These are phyloP conservation scores for Xiphophorus birchmanni DNA, from an alignment of 2,797 vertebrate species.

Conservation along the genomic window DNA sequence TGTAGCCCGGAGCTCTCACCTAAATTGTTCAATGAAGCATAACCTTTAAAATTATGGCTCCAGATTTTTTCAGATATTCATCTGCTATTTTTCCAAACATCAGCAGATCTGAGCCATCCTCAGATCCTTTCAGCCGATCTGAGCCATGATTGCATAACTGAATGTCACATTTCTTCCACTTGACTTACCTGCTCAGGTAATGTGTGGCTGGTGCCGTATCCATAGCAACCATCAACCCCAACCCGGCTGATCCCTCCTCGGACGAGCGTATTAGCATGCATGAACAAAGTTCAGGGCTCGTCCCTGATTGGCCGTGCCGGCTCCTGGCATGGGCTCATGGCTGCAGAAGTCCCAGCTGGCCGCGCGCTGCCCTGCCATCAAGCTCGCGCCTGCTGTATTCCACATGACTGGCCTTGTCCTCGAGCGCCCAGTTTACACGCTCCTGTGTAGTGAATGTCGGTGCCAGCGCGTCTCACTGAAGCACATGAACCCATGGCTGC, in stretches of 20 bases:
- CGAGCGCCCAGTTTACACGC: constrained; percentile 37
- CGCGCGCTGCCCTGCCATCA: constrained; percentile 53
- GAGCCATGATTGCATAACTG: constrained; percentile 17
- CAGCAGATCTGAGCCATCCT: not conserved
- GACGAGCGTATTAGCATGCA: constrained; percentile 66
- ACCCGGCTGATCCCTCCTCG: constrained; percentile 45
- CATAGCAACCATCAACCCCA: constrained; percentile 50
- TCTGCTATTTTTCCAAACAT: constrained; percentile 2
- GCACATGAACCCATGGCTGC: constrained; percentile 14
- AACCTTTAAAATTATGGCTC: too few relatives aligned
- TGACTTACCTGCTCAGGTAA: constrained; percentile 76
- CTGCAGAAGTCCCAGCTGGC: constrained; percentile 73
- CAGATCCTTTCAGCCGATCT: constrained; percentile 17
- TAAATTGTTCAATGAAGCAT: too few relatives aligned
- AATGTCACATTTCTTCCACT: constrained; percentile 67
- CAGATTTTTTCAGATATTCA: constrained; percentile 5
- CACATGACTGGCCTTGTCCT: constrained; percentile 69
- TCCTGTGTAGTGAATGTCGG: constrained; percentile 28
- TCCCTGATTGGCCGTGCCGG: constrained; percentile 68
- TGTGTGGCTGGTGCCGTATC: constrained; percentile 60
- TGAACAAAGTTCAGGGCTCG: constrained; percentile 55
- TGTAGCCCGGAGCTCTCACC: too few relatives aligned
- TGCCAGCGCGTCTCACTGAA: constrained; percentile 30
- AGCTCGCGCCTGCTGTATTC: constrained; percentile 67
- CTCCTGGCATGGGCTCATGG: constrained; percentile 62